A percentile compares a stretch with the other conserved stretches of the same genome.
phyloP scores from a whole-genome alignment of 1,140 invertebrate genomes.

The Berghia stephanieae region DNA sequence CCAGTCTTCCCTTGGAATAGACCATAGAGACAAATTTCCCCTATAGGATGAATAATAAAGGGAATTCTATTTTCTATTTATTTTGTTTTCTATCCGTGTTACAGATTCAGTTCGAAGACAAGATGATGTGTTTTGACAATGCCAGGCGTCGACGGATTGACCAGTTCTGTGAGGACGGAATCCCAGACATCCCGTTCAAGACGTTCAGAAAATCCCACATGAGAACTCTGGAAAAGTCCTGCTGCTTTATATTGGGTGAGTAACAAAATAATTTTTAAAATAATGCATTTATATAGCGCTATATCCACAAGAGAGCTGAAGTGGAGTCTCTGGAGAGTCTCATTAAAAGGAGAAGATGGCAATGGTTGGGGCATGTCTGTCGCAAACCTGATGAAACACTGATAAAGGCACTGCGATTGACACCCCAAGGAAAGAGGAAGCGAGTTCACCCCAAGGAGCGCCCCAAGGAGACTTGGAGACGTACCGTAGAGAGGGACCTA shows the following conservation, averaged over 20 bases:
- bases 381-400: too few relatives aligned
- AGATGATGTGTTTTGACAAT: constrained; percentile 45
- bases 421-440: not conserved
- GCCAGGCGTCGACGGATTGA: constrained; percentile 49
- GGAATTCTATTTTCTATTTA: too few relatives aligned
- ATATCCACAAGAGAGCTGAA: too few relatives aligned
- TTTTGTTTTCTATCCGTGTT: not conserved
- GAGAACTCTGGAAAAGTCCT: constrained; percentile 39
- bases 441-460: not conserved
- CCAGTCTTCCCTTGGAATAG: too few relatives aligned
- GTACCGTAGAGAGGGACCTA: too few relatives aligned
- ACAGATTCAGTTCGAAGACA: constrained; percentile 28
- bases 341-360: too few relatives aligned
- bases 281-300: too few relatives aligned
- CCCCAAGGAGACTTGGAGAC: too few relatives aligned
- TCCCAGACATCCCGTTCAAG: constrained; percentile 46
- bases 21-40: too few relatives aligned
- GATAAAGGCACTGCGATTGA: not conserved
- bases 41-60: too few relatives aligned
- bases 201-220: constrained; percentile 37
- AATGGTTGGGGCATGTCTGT: too few relatives aligned
- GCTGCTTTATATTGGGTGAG: constrained; percentile 53
- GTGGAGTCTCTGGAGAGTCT: too few relatives aligned
- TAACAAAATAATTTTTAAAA: not conserved
- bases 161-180: constrained; percentile 47